Base-by-base conservation (phyloP, 2,113 vertebrate genomes). In the Sardina pilchardus region DNA sequence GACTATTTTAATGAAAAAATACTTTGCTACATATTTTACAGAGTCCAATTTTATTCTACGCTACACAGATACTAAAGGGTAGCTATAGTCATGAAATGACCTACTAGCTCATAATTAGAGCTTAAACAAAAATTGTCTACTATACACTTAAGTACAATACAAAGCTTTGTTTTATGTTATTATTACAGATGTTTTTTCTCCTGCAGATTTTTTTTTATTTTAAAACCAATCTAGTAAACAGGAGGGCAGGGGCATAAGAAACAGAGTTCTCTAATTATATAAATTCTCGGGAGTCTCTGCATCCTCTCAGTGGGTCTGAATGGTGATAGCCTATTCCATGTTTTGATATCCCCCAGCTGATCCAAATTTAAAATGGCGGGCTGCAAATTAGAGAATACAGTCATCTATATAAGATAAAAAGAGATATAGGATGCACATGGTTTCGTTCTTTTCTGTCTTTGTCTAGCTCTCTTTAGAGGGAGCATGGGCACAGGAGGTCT, bases 1-100 rank as follows among this genome's bases (percentile, higher is more conserved):
- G 26, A 75, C 67, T 75, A 75, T 30, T 75, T 75, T 75, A 75
- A 75, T 75, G 67, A 75, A 75, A 75, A 75, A 75, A 17, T 75
- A 36, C 10, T 75, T 75, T 75, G 34, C 30, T 78, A 78, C 71
- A 78, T 78, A 78, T 78, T 78, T 78, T 78, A 36, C 67, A 75
- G 67, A 78, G 71, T 78, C 71, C 34, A 78, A 78, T 78, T 78
- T 78, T 12, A 36, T 78, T 71, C 63, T 67, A 36, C 14, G 36
- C 0, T 78, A 78, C 63, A 63, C 24, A 67, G 26, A 67, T n/a
- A 30, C 71, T 36, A 26, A 63, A 63, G 9, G 9, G 45, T 47
- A 24, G 19, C 53, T 59, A 39, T 39, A 7, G 19, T 78, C 21
- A 78, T 36, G 30, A 34, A 78, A 34, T 4, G 16, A 36, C 4